Conservation (phyloP, 2,888 invertebrate species). For the Parthenolecanium corni region DNA sequence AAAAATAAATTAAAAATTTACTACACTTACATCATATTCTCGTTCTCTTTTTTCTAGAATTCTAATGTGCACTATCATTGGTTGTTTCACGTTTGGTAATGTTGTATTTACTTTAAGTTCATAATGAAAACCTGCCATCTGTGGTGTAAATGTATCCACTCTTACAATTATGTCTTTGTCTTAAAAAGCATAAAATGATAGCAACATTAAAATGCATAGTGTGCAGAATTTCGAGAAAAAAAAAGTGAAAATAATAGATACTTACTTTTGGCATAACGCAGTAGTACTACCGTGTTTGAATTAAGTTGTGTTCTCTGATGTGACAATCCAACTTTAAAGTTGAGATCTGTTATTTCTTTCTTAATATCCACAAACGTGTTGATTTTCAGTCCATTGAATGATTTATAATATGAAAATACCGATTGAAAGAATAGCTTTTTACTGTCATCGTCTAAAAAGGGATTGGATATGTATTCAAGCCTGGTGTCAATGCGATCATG, state of each 20-base stretch:
- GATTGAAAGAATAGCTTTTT: constrained; percentile 52
- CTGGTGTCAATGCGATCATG: constrained; percentile 59
- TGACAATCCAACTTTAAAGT: constrained; percentile 49
- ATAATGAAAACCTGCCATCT: constrained; percentile 52
- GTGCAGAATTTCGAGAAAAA: background rate
- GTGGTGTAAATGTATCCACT: constrained; percentile 51
- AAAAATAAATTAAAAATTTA: constrained; percentile 14
- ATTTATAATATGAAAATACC: constrained; percentile 49
- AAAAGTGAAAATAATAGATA: background rate
- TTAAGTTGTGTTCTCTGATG: constrained; percentile 33
- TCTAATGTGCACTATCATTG: constrained; percentile 52
- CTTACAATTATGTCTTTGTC: constrained; percentile 47
- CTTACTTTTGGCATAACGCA: constrained; percentile 33
- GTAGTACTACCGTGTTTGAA: constrained; percentile 27
- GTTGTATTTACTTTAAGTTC: constrained; percentile 62
- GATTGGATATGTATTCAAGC: constrained; percentile 57
- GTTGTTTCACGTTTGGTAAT: constrained; percentile 56
- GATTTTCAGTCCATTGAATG: constrained; percentile 50
- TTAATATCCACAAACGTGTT: constrained; percentile 51
- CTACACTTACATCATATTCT: constrained; percentile 53
- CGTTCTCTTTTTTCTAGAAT: constrained; percentile 54
- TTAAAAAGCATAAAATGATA: constrained; percentile 30
- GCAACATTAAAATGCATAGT: background rate
- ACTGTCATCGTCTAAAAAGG: constrained; percentile 45
- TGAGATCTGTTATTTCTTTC: constrained; percentile 54